Evolutionary conservation across 2,888 invertebrate species (phyloP).

Genomic region (Calameuta filiformis): DNA sequence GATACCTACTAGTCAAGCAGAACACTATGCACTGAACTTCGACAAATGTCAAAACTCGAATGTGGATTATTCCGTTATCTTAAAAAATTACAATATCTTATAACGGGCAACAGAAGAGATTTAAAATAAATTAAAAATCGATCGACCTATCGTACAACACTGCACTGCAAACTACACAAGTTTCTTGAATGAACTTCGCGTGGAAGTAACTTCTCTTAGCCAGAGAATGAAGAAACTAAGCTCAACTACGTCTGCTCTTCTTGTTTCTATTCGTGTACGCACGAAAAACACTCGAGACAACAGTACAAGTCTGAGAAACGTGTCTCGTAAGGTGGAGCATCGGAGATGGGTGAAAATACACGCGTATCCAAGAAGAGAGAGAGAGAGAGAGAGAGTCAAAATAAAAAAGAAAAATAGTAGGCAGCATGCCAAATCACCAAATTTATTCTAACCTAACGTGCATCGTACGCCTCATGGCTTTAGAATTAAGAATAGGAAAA

Average conservation of each 20-base stretch:
- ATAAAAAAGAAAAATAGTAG: conserved; percentile 18
- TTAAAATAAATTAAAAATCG: background rate
- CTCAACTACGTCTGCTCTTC: conserved; percentile 31
- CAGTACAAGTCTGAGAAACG: background rate
- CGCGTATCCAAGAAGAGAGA: conserved; percentile 2
- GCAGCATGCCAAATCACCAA: conserved; percentile 35
- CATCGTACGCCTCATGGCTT: background rate
- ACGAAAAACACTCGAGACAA: background rate
- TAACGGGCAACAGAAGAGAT: background rate
- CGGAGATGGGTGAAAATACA: conserved; percentile 38
- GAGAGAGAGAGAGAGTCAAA: conserved; percentile 20
- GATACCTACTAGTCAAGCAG: background rate
- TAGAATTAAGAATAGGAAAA: background rate
- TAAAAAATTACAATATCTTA: background rate
- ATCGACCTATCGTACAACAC: background rate
- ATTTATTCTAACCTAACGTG: background rate
- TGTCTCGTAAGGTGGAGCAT: conserved; percentile 21
- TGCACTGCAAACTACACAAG: background rate
- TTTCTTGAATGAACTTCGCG: background rate
- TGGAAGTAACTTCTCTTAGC: conserved; percentile 10
- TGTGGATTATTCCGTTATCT: background rate
- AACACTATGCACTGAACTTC: background rate
- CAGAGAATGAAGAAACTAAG: conserved; percentile 29
- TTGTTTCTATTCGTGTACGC: conserved; percentile 48
- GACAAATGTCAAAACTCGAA: background rate